Evolutionary conservation across 1,140 invertebrate genomes (phyloP).

Genomic region (Lutraria rhynchaena): DNA sequence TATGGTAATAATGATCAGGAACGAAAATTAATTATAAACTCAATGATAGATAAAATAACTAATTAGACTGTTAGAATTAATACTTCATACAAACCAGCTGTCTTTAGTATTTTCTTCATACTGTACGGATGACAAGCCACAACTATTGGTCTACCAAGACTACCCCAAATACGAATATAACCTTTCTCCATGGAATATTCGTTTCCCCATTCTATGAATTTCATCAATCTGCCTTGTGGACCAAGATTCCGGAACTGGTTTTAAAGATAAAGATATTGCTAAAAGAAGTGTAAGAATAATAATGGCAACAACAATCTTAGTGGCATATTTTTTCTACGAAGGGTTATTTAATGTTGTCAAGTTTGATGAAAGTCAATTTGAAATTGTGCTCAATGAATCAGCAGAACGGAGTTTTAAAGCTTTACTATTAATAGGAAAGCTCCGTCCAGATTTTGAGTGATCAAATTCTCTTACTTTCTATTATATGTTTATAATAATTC

Average conservation of each 20-base stretch:
- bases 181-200: slow-evolving; percentile 27
- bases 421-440: too few relatives aligned
- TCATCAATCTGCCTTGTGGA: not conserved
- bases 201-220: slow-evolving; percentile 47
- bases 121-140: slow-evolving; percentile 36
- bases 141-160: slow-evolving; percentile 17
- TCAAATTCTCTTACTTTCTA: too few relatives aligned
- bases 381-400: not conserved
- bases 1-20: too few relatives aligned
- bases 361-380: not conserved
- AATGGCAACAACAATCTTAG: not conserved
- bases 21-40: too few relatives aligned
- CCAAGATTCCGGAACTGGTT: slow-evolving; percentile 16
- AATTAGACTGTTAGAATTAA: too few relatives aligned
- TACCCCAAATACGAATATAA: slow-evolving; percentile 38
- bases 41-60: too few relatives aligned
- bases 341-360: not conserved
- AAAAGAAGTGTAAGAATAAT: not conserved
- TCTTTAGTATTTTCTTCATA: slow-evolving; percentile 41
- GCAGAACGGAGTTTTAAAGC: too few relatives aligned
- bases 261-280: not conserved
- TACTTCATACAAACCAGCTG: slow-evolving; percentile 16
- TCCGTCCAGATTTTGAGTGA: too few relatives aligned
- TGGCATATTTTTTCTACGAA: not conserved
- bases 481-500: too few relatives aligned